Conservation (phyloP, 2,888 invertebrate genomes). For the Entomobrya proxima region DNA sequence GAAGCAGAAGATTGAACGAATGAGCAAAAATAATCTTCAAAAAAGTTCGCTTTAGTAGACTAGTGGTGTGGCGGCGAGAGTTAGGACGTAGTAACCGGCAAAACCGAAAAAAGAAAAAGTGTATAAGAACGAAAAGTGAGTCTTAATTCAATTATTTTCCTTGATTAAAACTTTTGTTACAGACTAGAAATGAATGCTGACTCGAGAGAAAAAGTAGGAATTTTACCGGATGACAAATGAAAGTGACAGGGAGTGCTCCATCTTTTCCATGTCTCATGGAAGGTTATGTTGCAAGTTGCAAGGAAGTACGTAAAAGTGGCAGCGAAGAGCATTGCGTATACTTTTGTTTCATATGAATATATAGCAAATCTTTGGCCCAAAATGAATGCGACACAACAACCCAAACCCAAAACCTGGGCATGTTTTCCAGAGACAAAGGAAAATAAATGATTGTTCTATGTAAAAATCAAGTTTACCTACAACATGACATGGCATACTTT, state of each 20-base stretch:
- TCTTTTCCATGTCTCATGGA: conserved; percentile 62
- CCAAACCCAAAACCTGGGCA: conserved; percentile 26
- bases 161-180: conserved; percentile 69
- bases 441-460: conserved; percentile 54
- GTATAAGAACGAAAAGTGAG: conserved; percentile 48
- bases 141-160: conserved; percentile 68
- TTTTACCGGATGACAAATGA: conserved; percentile 66
- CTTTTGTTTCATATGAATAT: not conserved
- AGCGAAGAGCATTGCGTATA: not conserved
- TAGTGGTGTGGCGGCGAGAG: not conserved
- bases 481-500: conserved; percentile 9
- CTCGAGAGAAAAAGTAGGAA: conserved; percentile 51
- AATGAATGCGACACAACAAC: not conserved
- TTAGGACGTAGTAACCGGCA: not conserved
- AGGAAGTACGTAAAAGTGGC: not conserved
- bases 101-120: conserved; percentile 11
- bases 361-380: not conserved
- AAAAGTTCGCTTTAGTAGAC: conserved; percentile 31
- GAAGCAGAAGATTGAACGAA: conserved; percentile 45
- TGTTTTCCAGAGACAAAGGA: conserved; percentile 46
- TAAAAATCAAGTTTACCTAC: conserved; percentile 39
- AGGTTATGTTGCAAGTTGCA: conserved; percentile 38
- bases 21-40: conserved; percentile 37
- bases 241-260: conserved; percentile 67
- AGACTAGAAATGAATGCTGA: conserved; percentile 63